Conservation (phyloP, 2,797 vertebrate genomes). For the Poecilia velifera region DNA sequence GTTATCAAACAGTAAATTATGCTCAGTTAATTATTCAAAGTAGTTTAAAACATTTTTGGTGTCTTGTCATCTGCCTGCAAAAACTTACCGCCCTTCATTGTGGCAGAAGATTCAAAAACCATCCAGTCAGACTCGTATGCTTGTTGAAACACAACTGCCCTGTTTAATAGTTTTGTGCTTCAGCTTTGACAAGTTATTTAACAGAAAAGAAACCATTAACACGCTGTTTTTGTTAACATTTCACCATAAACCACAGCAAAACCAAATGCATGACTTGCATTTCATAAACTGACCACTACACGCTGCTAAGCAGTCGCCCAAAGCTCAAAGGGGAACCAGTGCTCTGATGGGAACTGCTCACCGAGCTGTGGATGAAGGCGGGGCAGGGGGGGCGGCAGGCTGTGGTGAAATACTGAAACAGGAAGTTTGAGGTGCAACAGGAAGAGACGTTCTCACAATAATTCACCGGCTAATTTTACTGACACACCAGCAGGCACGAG, state of each 20-base stretch:
- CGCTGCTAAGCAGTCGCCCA: slow-evolving; percentile 9
- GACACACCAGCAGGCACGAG: slow-evolving; percentile 10
- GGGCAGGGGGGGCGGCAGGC: background rate
- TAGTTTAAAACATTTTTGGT: background rate
- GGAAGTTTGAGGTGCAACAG: slow-evolving; percentile 66
- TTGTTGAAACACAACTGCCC: background rate
- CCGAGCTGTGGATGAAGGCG: slow-evolving; percentile 4
- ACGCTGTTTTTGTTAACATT: background rate
- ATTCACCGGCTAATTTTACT: slow-evolving; percentile 16
- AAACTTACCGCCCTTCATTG: background rate
- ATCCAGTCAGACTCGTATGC: background rate
- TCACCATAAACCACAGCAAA: background rate
- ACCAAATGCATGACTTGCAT: background rate
- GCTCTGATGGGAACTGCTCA: slow-evolving; percentile 17
- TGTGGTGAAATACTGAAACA: slow-evolving; percentile 70
- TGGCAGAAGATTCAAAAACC: background rate
- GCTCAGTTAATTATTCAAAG: no score
- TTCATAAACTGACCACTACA: background rate
- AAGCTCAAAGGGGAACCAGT: slow-evolving; percentile 38
- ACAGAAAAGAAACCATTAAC: no score
- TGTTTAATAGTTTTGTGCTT: background rate
- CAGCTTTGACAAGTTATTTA: background rate
- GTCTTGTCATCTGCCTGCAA: background rate
- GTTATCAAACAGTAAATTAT: no score
- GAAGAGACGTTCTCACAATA: slow-evolving; percentile 47